These are phyloP conservation scores for Rhopilema esculentum DNA, from an alignment of 30 jellyfish, hydroid and myxozoan species.

Conservation along the genomic window DNA sequence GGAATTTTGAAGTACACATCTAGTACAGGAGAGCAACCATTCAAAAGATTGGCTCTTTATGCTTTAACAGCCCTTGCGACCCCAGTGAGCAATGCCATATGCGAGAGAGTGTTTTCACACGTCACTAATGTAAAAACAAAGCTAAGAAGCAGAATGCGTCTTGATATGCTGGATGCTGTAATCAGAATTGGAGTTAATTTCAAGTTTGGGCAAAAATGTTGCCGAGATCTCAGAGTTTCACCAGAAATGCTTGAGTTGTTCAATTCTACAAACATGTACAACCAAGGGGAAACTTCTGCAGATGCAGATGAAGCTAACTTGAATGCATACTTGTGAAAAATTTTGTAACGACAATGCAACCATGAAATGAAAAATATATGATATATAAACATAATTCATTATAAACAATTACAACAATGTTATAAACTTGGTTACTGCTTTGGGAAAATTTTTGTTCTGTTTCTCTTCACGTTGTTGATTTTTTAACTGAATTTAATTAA, in stretches of 20 bases:
- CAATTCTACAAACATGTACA: constrained; percentile 37
- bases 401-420: neutral
- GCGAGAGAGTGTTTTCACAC: constrained; percentile 68
- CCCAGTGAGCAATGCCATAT: constrained; percentile 75
- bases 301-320: neutral
- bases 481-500: no score
- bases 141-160: constrained; percentile 63
- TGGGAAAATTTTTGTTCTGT: neutral
- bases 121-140: constrained; percentile 57
- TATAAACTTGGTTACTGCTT: neutral
- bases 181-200: constrained; percentile 59
- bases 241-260: constrained; percentile 43
- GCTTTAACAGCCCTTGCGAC: constrained; percentile 68
- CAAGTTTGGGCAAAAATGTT: constrained; percentile 40
- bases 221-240: constrained; percentile 57
- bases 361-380: neutral
- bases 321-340: neutral
- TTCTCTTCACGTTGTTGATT: no score
- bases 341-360: neutral
- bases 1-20: constrained; percentile 32
- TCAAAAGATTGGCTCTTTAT: constrained; percentile 1
- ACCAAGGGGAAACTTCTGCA: constrained; percentile 12
- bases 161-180: constrained; percentile 60
- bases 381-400: constrained; percentile 1
- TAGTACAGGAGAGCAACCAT: constrained; percentile 9